phyloP scores from a whole-genome alignment of 2,113 vertebrate genomes.

The Phrynosoma blainvillii region DNA sequence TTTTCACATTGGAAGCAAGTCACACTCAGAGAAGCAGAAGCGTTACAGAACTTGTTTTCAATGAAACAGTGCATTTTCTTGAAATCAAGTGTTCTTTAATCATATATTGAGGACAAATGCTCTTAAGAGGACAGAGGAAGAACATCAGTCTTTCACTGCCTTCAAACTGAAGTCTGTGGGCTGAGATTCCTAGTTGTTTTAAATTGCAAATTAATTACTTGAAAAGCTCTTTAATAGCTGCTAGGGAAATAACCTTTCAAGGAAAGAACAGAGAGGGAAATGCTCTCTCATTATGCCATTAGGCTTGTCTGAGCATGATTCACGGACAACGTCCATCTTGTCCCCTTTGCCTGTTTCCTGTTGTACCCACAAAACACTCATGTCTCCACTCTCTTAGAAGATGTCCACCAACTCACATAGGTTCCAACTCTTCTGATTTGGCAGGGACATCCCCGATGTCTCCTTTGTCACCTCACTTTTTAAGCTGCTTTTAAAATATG shows the following conservation, averaged over 20 bases:
- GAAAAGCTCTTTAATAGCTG: constrained; percentile 9
- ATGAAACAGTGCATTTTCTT: not conserved
- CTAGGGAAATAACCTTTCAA: constrained; percentile 21
- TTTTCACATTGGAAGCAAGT: too few relatives aligned
- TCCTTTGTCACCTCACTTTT: too few relatives aligned
- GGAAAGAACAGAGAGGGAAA: not conserved
- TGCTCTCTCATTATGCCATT: not conserved
- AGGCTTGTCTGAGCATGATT: not conserved
- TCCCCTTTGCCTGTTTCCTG: not conserved
- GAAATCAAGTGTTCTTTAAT: not conserved
- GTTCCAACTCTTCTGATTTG: too few relatives aligned
- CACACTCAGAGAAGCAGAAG: not conserved
- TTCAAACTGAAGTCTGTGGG: not conserved
- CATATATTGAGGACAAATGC: not conserved
- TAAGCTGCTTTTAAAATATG: too few relatives aligned
- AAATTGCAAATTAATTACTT: not conserved
- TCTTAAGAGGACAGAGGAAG: not conserved
- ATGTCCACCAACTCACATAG: too few relatives aligned
- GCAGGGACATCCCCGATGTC: too few relatives aligned
- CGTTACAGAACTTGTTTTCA: not conserved
- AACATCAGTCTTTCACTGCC: not conserved
- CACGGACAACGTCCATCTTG: constrained; percentile 4
- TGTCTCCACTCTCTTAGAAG: too few relatives aligned
- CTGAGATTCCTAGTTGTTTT: not conserved
- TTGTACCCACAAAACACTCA: too few relatives aligned